Conservation (phyloP, 1,140 invertebrate species). For the Tribolium castaneum region DNA sequence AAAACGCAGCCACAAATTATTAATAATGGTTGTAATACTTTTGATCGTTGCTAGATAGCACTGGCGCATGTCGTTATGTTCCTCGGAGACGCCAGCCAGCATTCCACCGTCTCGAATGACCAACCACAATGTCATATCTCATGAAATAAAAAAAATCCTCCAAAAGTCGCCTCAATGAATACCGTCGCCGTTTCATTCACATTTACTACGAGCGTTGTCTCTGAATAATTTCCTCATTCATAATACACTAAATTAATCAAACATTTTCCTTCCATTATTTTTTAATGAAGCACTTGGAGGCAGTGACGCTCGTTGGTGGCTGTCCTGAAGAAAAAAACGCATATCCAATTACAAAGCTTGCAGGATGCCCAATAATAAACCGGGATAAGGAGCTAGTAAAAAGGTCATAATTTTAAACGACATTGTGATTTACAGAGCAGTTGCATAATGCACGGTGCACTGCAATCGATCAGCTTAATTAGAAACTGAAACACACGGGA, state of each 20-base stretch:
- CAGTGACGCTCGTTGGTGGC: background rate
- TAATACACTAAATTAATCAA: slow-evolving; percentile 34
- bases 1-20: slow-evolving; percentile 28
- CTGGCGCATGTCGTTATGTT: slow-evolving; percentile 42
- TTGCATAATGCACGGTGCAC: slow-evolving; percentile 48
- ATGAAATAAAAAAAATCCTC: slow-evolving; percentile 38
- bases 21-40: slow-evolving; percentile 29
- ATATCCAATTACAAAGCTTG: slow-evolving; percentile 9
- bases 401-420: slow-evolving; percentile 43
- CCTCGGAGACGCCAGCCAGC: slow-evolving; percentile 49
- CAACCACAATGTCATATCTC: slow-evolving; percentile 50
- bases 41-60: slow-evolving; percentile 40
- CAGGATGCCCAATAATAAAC: slow-evolving; percentile 20
- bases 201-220: slow-evolving; percentile 11
- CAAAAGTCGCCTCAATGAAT: slow-evolving; percentile 47
- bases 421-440: slow-evolving; percentile 52
- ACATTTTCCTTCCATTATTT: background rate
- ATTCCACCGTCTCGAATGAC: slow-evolving; percentile 48
- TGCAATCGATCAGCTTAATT: slow-evolving; percentile 56
- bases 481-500: slow-evolving; percentile 49
- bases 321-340: background rate
- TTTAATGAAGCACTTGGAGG: background rate
- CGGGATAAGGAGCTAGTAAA: slow-evolving; percentile 32
- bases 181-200: slow-evolving; percentile 39
- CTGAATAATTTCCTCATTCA: slow-evolving; percentile 38